These are phyloP conservation scores for Pseudorhombus dupliciocellatus DNA, from an alignment of 2,113 vertebrate genomes.

Conservation along the genomic window DNA sequence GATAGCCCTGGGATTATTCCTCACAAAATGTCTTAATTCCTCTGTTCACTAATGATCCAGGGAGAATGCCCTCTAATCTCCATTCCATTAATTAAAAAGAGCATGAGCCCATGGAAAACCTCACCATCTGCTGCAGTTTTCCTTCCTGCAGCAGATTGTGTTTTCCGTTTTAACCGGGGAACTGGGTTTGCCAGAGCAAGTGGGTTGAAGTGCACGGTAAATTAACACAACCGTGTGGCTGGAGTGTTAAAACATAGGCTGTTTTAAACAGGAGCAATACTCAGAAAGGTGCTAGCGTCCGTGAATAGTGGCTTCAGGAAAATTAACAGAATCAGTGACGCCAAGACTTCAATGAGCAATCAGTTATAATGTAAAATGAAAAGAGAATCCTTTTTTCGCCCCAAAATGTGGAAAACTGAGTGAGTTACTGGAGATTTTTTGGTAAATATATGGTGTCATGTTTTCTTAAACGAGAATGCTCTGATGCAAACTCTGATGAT, in stretches of 20 bases:
- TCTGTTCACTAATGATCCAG: slow-evolving; percentile 84
- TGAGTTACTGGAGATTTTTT: neutral
- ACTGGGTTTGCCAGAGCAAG: slow-evolving; percentile 54
- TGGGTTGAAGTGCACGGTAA: slow-evolving; percentile 53
- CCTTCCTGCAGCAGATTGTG: slow-evolving; percentile 77
- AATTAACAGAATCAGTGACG: neutral
- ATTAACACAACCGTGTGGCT: slow-evolving; percentile 52
- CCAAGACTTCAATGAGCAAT: neutral
- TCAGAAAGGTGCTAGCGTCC: neutral
- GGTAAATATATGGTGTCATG: neutral
- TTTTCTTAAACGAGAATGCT: neutral
- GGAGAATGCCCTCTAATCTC: slow-evolving; percentile 82
- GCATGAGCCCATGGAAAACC: slow-evolving; percentile 80
- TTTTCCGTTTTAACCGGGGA: slow-evolving; percentile 69
- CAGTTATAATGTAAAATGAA: neutral
- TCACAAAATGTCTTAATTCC: slow-evolving; percentile 84
- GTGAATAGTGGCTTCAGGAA: slow-evolving; percentile 26
- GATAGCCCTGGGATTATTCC: slow-evolving; percentile 80
- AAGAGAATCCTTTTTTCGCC: neutral
- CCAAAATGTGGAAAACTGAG: too few species aligned
- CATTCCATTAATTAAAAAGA: slow-evolving; percentile 85
- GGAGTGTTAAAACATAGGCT: slow-evolving; percentile 13
- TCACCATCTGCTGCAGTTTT: slow-evolving; percentile 80
- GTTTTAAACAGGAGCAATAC: slow-evolving; percentile 25
- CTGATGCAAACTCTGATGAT: neutral